Percentiles rank a stretch among this genome's conserved stretches.
phyloP scores from a whole-genome alignment of 2,888 invertebrate species.

The Halictus quadricinctus region DNA sequence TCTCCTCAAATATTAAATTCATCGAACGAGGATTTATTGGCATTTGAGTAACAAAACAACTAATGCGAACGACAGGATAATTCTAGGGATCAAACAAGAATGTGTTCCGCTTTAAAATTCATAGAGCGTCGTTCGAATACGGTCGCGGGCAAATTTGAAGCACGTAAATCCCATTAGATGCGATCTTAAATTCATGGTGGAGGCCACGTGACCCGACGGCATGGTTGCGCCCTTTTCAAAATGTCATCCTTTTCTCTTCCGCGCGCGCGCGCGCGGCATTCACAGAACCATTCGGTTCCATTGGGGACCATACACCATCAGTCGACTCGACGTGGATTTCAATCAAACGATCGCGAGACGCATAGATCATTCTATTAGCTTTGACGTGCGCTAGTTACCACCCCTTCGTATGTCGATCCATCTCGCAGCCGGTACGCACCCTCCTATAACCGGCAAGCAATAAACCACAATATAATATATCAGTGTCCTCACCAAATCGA shows the following conservation, averaged over 20 bases:
- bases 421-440: slow-evolving; percentile 34
- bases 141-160: background rate
- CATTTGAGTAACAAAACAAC: background rate
- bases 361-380: slow-evolving; percentile 72
- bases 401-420: slow-evolving; percentile 60
- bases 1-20: background rate
- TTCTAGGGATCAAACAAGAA: background rate
- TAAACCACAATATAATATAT: slow-evolving; percentile 64
- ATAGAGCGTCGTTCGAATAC: background rate
- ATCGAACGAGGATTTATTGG: background rate
- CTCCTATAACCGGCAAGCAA: slow-evolving; percentile 47
- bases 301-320: slow-evolving; percentile 20
- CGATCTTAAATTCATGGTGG: slow-evolving; percentile 39
- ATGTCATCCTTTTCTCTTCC: slow-evolving; percentile 50
- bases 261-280: slow-evolving; percentile 19
- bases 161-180: slow-evolving; percentile 20
- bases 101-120: background rate
- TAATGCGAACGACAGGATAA: background rate
- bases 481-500: slow-evolving; percentile 58
- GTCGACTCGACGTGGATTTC: slow-evolving; percentile 57
- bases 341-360: slow-evolving; percentile 63
- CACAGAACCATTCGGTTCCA: slow-evolving; percentile 38
- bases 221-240: slow-evolving; percentile 33
- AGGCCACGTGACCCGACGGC: slow-evolving; percentile 34
- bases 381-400: slow-evolving; percentile 62